phyloP scores from a whole-genome alignment of 2,888 invertebrate genomes.

The Diarsia rubi region DNA sequence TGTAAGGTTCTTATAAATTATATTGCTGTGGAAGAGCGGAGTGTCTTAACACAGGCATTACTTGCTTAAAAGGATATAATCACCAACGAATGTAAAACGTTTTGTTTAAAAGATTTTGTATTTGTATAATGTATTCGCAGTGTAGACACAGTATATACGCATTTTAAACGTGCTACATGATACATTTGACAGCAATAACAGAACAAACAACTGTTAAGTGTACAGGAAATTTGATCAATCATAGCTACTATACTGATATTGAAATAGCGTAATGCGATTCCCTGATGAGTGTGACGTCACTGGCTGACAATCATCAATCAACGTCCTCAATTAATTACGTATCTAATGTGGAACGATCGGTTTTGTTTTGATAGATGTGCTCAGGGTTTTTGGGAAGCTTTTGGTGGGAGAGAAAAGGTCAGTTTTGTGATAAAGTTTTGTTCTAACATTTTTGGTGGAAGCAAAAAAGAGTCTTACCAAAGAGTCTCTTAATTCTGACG shows the following conservation, averaged over 20 bases:
- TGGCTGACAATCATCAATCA: slow-evolving; percentile 77
- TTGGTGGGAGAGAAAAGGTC: neutral
- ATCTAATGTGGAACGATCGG: slow-evolving; percentile 75
- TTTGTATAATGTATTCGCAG: too few species aligned
- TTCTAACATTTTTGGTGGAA: neutral
- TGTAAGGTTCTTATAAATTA: too few species aligned
- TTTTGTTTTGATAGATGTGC: slow-evolving; percentile 67
- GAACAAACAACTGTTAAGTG: slow-evolving; percentile 47
- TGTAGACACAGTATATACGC: neutral
- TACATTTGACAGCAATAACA: slow-evolving; percentile 44
- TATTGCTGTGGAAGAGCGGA: too few species aligned
- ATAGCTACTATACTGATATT: slow-evolving; percentile 44
- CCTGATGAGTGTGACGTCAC: slow-evolving; percentile 76
- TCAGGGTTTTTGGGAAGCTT: neutral
- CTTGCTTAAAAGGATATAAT: too few species aligned
- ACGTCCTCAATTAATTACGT: slow-evolving; percentile 78
- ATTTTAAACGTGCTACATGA: neutral
- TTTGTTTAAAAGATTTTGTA: too few species aligned
- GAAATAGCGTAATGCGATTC: slow-evolving; percentile 71
- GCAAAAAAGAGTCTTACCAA: too few species aligned
- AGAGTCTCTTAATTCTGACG: too few species aligned
- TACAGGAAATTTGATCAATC: slow-evolving; percentile 54
- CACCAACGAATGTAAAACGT: too few species aligned
- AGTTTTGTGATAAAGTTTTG: neutral
- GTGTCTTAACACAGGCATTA: too few species aligned